A percentile compares a stretch with the other conserved stretches of the same genome.
phyloP scores from a whole-genome alignment of 2,888 invertebrate species.

The Synanthedon tipuliformis region DNA sequence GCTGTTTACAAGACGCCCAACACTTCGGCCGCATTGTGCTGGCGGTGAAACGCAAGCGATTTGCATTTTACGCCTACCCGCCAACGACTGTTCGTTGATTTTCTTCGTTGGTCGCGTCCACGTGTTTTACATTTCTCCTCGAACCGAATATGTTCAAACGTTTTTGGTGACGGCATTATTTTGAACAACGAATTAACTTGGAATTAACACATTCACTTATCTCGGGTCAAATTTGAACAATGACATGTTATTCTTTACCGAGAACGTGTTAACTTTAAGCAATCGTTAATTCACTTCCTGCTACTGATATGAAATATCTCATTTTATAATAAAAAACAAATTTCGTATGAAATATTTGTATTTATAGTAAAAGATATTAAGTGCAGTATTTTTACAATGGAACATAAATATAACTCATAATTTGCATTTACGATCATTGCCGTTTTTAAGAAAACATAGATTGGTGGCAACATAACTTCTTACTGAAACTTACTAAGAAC shows the following conservation, averaged over 20 bases:
- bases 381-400: too few relatives aligned
- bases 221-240: slow-evolving; percentile 13
- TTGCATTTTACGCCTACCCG: slow-evolving; percentile 60
- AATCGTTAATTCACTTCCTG: slow-evolving; percentile 20
- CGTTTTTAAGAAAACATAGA: too few relatives aligned
- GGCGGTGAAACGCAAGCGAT: slow-evolving; percentile 51
- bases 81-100: slow-evolving; percentile 9
- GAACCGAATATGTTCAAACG: slow-evolving; percentile 8
- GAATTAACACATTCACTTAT: slow-evolving; percentile 8
- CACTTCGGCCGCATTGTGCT: slow-evolving; percentile 60
- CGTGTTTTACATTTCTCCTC: slow-evolving; percentile 42
- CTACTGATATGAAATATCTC: slow-evolving; percentile 2
- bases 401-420: too few relatives aligned
- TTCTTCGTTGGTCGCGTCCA: slow-evolving; percentile 18
- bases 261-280: slow-evolving; percentile 13
- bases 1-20: slow-evolving; percentile 63
- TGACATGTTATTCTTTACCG: slow-evolving; percentile 14
- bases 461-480: too few relatives aligned
- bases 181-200: slow-evolving; percentile 7
- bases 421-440: too few relatives aligned
- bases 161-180: background rate
- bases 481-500: too few relatives aligned
- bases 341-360: too few relatives aligned
- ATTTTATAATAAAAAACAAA: slow-evolving; percentile 1
- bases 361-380: too few relatives aligned